Percentiles rank a stretch among this genome's conserved stretches.
Evolutionary conservation across 2,888 invertebrate species (phyloP).

Genomic region (Pyrgus malvae): DNA sequence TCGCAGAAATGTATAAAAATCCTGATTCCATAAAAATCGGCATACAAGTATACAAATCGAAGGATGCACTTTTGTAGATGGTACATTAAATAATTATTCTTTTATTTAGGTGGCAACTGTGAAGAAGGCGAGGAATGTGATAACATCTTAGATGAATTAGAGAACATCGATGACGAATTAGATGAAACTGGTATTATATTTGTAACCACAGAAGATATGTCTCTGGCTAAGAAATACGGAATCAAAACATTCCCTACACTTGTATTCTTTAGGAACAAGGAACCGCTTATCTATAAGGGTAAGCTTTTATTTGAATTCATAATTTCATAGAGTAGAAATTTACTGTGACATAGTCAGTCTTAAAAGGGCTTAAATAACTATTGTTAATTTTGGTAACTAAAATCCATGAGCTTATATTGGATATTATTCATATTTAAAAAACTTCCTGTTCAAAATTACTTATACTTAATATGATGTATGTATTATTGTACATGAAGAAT

Average conservation of each 20-base stretch:
- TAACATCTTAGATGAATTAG: slow-evolving; percentile 90
- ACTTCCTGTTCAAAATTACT: too few relatives aligned
- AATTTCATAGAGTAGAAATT: neutral
- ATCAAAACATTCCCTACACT: slow-evolving; percentile 92
- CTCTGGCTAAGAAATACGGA: slow-evolving; percentile 90
- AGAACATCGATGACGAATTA: slow-evolving; percentile 95
- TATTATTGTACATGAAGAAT: too few relatives aligned
- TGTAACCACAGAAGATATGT: slow-evolving; percentile 93
- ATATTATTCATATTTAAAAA: neutral
- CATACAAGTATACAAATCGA: too few relatives aligned
- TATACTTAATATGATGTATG: too few relatives aligned
- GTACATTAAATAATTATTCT: neutral
- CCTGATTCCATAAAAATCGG: too few relatives aligned
- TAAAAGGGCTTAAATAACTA: too few relatives aligned
- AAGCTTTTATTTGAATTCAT: slow-evolving; percentile 18
- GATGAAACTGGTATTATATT: slow-evolving; percentile 96
- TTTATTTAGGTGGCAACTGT: slow-evolving; percentile 86
- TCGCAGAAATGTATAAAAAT: too few relatives aligned
- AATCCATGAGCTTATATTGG: neutral
- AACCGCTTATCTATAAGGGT: slow-evolving; percentile 91
- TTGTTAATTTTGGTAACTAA: too few relatives aligned
- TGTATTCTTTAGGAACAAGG: slow-evolving; percentile 95
- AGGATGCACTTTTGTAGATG: too few relatives aligned
- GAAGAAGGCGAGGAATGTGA: slow-evolving; percentile 94
- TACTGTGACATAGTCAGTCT: too few relatives aligned